Evolutionary conservation across 2,113 vertebrate species (phyloP).

Genomic region (Brachirus orientalis): DNA sequence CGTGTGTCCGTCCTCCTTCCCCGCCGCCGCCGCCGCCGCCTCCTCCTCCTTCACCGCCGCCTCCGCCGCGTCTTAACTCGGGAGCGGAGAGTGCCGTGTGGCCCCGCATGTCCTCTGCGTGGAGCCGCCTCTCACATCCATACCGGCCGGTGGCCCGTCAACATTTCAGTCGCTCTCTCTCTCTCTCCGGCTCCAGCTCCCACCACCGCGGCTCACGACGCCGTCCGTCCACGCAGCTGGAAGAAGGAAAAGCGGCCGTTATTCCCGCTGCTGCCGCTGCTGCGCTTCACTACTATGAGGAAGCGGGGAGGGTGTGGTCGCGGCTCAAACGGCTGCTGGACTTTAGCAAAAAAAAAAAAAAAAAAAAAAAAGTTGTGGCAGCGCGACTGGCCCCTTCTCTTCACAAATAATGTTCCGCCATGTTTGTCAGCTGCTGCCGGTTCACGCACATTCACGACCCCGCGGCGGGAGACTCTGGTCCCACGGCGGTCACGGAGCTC

Average conservation of each 20-base stretch:
- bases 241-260: slow-evolving; percentile 45
- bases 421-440: not conserved
- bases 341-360: slow-evolving; percentile 8
- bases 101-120: slow-evolving; percentile 45
- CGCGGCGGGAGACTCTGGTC: not conserved
- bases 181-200: not conserved
- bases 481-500: not conserved
- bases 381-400: slow-evolving; percentile 5
- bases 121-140: slow-evolving; percentile 50
- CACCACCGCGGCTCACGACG: too few relatives aligned
- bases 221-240: not conserved
- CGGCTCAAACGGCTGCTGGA: slow-evolving; percentile 56
- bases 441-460: not conserved
- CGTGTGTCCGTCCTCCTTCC: slow-evolving; percentile 59
- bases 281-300: slow-evolving; percentile 70
- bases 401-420: slow-evolving; percentile 2
- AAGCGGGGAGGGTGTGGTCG: slow-evolving; percentile 87
- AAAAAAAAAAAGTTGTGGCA: slow-evolving; percentile 25
- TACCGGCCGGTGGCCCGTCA: slow-evolving; percentile 31
- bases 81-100: slow-evolving; percentile 23
- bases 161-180: not conserved
- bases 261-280: slow-evolving; percentile 71
- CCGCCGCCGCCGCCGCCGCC: slow-evolving; percentile 36
- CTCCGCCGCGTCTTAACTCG: slow-evolving; percentile 66
- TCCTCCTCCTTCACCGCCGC: slow-evolving; percentile 22